Evolutionary conservation across 2,797 vertebrate genomes (phyloP).

Genomic region (Natrix natrix): DNA sequence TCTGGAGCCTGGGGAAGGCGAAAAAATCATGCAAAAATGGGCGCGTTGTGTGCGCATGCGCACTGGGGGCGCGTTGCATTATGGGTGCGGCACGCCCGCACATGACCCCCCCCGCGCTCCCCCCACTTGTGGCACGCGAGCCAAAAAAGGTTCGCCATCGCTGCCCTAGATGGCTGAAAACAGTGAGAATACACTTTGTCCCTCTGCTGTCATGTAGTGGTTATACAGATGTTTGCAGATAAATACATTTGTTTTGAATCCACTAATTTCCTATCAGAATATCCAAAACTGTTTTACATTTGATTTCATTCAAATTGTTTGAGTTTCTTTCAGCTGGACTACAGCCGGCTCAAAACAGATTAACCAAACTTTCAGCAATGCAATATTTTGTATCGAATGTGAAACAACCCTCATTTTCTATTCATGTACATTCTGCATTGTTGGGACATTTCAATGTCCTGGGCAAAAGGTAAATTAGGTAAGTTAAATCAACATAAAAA

Average conservation of each 20-base stretch:
- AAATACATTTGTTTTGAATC: background rate
- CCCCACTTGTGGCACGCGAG: too few species aligned
- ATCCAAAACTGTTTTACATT: background rate
- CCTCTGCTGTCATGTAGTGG: background rate
- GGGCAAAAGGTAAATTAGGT: background rate
- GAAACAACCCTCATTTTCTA: background rate
- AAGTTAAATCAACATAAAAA: background rate
- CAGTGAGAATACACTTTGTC: background rate
- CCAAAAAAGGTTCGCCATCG: too few species aligned
- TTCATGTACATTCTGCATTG: background rate
- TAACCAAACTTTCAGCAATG: background rate
- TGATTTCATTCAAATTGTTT: background rate
- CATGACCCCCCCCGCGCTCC: too few species aligned
- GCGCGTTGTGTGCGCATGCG: too few species aligned
- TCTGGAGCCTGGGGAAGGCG: too few species aligned
- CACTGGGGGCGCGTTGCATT: too few species aligned
- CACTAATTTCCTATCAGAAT: background rate
- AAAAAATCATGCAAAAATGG: too few species aligned
- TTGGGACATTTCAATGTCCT: background rate
- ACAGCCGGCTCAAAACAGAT: background rate
- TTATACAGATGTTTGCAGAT: background rate
- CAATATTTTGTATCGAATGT: background rate
- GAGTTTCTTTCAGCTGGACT: background rate
- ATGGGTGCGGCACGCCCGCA: too few species aligned
- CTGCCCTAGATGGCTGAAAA: background rate